Evolutionary conservation across 2,888 invertebrate species (phyloP).

Genomic region (Heliconius cydno): DNA sequence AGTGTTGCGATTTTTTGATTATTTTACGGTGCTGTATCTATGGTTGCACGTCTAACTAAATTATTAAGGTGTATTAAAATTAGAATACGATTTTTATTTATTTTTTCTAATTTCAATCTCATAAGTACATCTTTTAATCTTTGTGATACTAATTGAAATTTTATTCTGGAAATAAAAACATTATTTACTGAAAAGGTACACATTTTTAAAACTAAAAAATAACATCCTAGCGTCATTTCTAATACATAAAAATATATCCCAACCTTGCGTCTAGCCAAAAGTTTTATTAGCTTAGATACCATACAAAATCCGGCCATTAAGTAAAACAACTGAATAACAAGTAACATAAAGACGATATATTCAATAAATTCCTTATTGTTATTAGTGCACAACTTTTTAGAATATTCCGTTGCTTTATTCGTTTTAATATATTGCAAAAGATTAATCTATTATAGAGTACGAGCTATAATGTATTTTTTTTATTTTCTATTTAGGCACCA

Average conservation of each 20-base stretch:
- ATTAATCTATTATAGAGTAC: neutral
- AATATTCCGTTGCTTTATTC: neutral
- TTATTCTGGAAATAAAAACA: too few species aligned
- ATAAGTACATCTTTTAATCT: too few species aligned
- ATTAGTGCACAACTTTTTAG: neutral
- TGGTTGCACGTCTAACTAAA: too few species aligned
- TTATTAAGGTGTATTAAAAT: too few species aligned
- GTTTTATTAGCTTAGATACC: neutral
- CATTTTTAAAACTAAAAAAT: neutral
- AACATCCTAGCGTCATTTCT: neutral
- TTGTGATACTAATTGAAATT: too few species aligned
- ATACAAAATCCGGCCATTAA: conserved; percentile 5
- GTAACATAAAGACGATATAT: conserved; percentile 22
- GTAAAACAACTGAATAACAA: conserved; percentile 24
- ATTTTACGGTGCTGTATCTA: too few species aligned
- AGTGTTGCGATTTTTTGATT: too few species aligned
- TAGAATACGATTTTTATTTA: too few species aligned
- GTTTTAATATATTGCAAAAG: neutral
- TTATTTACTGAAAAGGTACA: neutral
- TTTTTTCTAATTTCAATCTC: too few species aligned
- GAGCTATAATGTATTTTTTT: neutral
- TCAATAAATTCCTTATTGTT: neutral
- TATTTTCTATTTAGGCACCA: too few species aligned
- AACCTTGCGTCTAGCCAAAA: neutral
- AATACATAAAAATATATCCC: neutral